Conservation (phyloP, 2,797 vertebrate genomes). For the Acomys russatus region DNA sequence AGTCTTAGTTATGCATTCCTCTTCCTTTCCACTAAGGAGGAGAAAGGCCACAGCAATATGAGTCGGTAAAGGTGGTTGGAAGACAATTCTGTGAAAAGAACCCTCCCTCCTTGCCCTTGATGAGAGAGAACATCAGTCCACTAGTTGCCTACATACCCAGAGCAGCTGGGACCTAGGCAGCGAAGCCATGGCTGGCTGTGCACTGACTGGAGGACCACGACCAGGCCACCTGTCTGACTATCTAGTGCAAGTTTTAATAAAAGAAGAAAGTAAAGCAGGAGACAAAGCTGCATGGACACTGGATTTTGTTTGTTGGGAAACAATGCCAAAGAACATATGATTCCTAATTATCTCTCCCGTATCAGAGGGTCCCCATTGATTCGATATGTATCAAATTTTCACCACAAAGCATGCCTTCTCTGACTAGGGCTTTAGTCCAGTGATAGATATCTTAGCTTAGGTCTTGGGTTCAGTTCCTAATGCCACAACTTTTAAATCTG, state of each 20-base stretch:
- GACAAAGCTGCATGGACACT: background rate
- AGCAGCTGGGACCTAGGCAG: background rate
- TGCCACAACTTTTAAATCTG: background rate
- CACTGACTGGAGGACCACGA: background rate
- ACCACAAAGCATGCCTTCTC: background rate
- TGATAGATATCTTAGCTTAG: background rate
- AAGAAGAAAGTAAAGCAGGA: slow-evolving; percentile 3
- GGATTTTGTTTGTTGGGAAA: slow-evolving; percentile 27
- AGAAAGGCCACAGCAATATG: background rate
- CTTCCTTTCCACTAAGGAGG: background rate
- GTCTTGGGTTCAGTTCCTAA: background rate
- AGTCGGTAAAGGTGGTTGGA: background rate
- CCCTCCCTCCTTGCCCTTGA: too few relatives aligned
- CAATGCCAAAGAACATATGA: background rate
- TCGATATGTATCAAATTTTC: background rate
- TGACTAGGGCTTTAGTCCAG: too few relatives aligned
- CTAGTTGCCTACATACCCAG: background rate
- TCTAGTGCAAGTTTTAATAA: background rate
- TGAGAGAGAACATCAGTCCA: background rate
- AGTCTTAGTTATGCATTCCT: background rate
- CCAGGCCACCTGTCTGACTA: too few relatives aligned
- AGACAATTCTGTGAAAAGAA: background rate
- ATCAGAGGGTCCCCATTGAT: background rate
- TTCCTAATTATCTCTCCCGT: background rate
- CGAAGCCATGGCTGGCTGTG: background rate